These are phyloP conservation scores for Oostethus manadensis DNA, from an alignment of 2,113 vertebrate species.

Conservation along the genomic window DNA sequence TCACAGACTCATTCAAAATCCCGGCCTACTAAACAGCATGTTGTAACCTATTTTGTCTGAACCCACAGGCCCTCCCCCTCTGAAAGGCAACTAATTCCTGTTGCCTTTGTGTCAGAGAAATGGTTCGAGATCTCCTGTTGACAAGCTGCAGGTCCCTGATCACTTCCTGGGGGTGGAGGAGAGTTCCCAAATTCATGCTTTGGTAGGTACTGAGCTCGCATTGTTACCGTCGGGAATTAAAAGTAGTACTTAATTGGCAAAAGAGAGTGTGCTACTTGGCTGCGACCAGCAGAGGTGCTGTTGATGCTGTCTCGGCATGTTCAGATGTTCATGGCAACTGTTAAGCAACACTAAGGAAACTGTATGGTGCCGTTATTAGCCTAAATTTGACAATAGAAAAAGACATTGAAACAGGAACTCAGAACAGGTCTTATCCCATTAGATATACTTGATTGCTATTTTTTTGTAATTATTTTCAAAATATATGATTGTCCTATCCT, in stretches of 20 bases:
- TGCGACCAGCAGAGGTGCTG: no score
- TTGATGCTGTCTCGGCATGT: no score
- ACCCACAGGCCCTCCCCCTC: constrained; percentile 85
- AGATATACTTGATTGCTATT: no score
- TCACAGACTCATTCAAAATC: constrained; percentile 4
- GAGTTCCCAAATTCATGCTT: constrained; percentile 78
- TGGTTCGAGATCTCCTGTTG: constrained; percentile 99
- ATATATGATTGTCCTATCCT: no score
- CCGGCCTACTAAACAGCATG: not conserved
- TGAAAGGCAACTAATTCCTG: constrained; percentile 96
- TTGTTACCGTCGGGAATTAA: not conserved
- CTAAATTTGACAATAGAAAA: no score
- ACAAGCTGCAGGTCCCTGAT: constrained; percentile 81
- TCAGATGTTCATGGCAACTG: no score
- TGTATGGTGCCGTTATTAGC: no score
- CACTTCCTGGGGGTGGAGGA: constrained; percentile 80
- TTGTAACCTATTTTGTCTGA: not conserved
- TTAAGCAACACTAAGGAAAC: no score
- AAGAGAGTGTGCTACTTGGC: no score
- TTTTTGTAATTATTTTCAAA: no score
- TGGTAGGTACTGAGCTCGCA: constrained; percentile 75
- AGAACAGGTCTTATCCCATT: no score
- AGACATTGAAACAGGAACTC: not conserved
- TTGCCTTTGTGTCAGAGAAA: constrained; percentile 99
- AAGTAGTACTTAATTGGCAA: no score